Evolutionary conservation across 2,797 vertebrate genomes (phyloP).

Genomic region (Chromis chromis): DNA sequence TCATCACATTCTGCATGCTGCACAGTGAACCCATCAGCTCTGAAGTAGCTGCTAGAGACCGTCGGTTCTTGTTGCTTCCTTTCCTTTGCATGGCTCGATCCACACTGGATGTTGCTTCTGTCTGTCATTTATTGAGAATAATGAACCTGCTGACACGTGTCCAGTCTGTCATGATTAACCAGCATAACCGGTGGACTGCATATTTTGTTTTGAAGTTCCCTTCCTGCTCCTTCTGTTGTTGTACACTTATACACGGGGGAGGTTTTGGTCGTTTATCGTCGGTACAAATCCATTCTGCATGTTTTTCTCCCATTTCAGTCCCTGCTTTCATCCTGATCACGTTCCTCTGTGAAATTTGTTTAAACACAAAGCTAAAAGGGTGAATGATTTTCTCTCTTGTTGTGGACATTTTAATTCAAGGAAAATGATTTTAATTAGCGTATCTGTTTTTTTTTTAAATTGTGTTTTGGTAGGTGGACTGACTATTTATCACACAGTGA

Average conservation of each 20-base stretch:
- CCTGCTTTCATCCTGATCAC: conserved; percentile 6
- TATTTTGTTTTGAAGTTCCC: conserved; percentile 1
- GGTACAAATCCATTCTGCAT: neutral
- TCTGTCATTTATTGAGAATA: conserved; percentile 23
- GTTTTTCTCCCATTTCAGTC: no score
- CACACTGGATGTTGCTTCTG: conserved; percentile 15
- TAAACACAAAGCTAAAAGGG: neutral
- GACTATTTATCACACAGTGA: no score
- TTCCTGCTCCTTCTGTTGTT: neutral
- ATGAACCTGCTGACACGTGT: conserved; percentile 5
- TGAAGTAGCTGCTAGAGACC: conserved; percentile 4
- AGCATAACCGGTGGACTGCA: neutral
- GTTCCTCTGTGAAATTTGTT: neutral
- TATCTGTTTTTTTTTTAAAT: neutral
- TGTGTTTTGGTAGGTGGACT: no score
- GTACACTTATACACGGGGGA: neutral
- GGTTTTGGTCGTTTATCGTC: neutral
- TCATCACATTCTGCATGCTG: conserved; percentile 41
- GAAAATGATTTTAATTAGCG: no score
- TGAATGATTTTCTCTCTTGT: neutral
- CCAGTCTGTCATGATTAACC: conserved; percentile 18
- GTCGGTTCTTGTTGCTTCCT: neutral
- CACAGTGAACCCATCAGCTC: neutral
- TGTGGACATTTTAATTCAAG: neutral
- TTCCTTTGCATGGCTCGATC: conserved; percentile 59